phyloP scores from a whole-genome alignment of 2,797 vertebrate species.

The Falco columbarius region DNA sequence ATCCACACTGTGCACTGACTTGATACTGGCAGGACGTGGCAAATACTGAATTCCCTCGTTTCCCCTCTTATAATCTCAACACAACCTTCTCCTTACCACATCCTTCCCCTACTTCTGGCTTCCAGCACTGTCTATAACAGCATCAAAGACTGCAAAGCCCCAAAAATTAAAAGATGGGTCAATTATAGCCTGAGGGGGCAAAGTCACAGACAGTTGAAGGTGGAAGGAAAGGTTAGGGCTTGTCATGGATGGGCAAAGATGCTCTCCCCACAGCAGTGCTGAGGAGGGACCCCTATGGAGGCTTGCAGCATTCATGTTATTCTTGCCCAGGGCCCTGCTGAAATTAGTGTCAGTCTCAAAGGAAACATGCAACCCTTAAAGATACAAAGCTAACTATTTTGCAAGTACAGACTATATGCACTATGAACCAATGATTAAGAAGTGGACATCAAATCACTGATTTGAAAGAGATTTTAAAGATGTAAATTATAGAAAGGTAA shows the following conservation, averaged over 20 bases:
- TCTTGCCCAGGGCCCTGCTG: slow-evolving; percentile 22
- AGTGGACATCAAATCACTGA: not conserved
- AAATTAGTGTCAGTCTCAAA: slow-evolving; percentile 14
- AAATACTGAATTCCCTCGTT: not conserved
- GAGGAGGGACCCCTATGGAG: not conserved
- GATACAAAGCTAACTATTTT: not conserved
- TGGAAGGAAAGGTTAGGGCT: not conserved
- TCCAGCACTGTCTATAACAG: not conserved
- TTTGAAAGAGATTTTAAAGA: not conserved
- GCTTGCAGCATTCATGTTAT: not conserved
- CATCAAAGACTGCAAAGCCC: slow-evolving; percentile 10
- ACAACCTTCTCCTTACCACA: not conserved
- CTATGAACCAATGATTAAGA: not conserved
- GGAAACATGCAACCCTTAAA: not conserved
- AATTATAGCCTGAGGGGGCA: not conserved
- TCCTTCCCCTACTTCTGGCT: not conserved
- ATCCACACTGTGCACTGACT: not conserved
- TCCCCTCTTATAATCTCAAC: not conserved
- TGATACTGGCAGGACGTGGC: not conserved
- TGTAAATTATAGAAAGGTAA: not conserved
- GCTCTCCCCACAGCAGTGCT: not conserved
- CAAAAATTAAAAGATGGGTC: not conserved
- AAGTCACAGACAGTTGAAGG: not conserved
- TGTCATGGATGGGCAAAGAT: not conserved
- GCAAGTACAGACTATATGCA: rapidly evolving